Evolutionary conservation across 1,140 invertebrate species (phyloP), one percentile per base, ranked within the genome.

Genomic region (Brachionus sp.): DNA sequence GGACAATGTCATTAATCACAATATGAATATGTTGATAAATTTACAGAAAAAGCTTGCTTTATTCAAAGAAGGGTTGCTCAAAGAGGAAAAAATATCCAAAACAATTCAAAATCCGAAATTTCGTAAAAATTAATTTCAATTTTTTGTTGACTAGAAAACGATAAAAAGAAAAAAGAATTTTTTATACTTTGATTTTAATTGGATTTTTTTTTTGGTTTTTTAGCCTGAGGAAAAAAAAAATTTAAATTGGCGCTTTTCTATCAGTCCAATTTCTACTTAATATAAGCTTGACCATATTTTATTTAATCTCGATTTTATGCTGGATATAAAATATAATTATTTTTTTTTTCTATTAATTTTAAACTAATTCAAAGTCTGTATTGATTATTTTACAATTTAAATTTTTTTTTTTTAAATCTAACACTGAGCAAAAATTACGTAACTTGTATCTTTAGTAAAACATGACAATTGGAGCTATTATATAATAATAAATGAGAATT

Each of bases 71-170:
- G 77, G 77, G 12, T 16, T 80, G 16, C 23, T 80, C 19, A 80
- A 80, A 80, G 77, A 80, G 39, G 77, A 80, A 62, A 80, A 80
- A 25, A 80, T 80, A 80, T 62, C 46, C 77, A 80, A 80, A 25
- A 66, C 77, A 3, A 80, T 80, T 35, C 77, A 80, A 33, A 57
- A 80, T 80, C 77, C 77, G 7, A 57, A 66, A 37, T 80, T 62
- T 44, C 19, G 77, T 0, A 80, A 80, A 62, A 80, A 80, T 37
- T 80, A 44, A 80, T 78, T 78, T 35, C 4, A 73, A 16, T 25
- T 10, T 12, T 64, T 25, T 12, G 57, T 25, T 23, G 1, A 25
- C 25, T 64, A 9, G 57, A 64, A 10, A 64, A 64, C 1, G 19
- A 10, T 23, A 64, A 29, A 23, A 64, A 25, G 19, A 64, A 64